phyloP scores from a whole-genome alignment of 2,797 vertebrate genomes.

The Pseudomugil tenellus region DNA sequence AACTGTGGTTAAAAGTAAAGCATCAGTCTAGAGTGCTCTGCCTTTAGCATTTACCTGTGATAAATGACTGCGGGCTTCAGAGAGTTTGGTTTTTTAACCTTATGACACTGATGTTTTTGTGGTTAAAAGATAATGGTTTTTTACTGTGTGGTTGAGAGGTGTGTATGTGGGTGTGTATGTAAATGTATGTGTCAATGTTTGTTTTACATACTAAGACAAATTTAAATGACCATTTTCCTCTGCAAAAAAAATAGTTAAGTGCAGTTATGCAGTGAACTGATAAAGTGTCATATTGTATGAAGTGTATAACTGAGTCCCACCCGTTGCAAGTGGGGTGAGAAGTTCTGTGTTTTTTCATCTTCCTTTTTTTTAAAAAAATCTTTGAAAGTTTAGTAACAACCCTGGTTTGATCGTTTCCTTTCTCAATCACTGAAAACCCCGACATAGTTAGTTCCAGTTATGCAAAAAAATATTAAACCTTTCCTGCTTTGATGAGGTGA shows the following conservation, averaged over 20 bases:
- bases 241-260: background rate
- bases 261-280: conserved; percentile 5
- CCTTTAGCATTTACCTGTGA: conserved; percentile 50
- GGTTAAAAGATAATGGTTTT: conserved; percentile 74
- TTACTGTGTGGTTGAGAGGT: conserved; percentile 67
- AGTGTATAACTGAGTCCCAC: background rate
- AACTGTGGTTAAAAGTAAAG: conserved; percentile 76
- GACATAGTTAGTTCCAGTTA: no score
- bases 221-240: background rate
- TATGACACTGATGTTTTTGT: conserved; percentile 72
- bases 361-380: no score
- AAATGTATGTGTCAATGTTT: conserved; percentile 11
- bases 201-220: conserved; percentile 13
- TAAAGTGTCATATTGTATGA: conserved; percentile 2
- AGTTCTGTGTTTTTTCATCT: no score
- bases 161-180: conserved; percentile 31
- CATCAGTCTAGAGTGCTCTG: conserved; percentile 73
- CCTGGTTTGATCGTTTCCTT: no score
- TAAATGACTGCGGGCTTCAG: conserved; percentile 72
- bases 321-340: background rate
- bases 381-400: no score
- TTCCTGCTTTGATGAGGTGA: no score
- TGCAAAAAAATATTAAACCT: no score
- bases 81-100: conserved; percentile 72
- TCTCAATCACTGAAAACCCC: background rate